Conservation (phyloP, 2,888 invertebrate species). For the Melieria picta region DNA sequence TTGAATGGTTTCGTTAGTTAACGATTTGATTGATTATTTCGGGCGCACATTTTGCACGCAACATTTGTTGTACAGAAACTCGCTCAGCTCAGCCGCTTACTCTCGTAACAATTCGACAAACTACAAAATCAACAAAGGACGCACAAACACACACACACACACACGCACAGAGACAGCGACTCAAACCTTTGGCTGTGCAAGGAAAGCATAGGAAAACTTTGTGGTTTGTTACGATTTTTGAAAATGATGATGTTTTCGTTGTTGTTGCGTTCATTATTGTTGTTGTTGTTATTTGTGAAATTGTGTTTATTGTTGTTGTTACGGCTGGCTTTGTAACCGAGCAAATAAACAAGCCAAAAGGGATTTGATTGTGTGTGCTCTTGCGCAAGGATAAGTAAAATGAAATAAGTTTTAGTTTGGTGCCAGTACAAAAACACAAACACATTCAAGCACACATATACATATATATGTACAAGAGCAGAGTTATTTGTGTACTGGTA, state of each 20-base stretch:
- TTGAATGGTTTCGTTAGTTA: conserved; percentile 21
- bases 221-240: conserved; percentile 12
- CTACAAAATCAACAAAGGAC: background rate
- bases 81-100: background rate
- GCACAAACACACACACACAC: background rate
- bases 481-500: background rate
- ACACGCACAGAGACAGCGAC: background rate
- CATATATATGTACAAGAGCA: too few species aligned
- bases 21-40: conserved; percentile 28
- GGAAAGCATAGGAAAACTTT: conserved; percentile 13
- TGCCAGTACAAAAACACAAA: background rate
- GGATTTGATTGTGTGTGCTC: conserved; percentile 17
- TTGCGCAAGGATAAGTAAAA: conserved; percentile 2
- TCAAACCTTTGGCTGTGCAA: too few species aligned
- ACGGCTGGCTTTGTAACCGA: background rate
- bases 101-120: background rate
- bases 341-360: background rate
- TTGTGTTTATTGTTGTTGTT: conserved; percentile 6
- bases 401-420: conserved; percentile 8
- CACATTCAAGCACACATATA: background rate
- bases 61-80: conserved; percentile 2
- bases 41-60: conserved; percentile 16
- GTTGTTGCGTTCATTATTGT: background rate
- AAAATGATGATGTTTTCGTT: background rate
- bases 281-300: conserved; percentile 2